Conservation (phyloP, 2,113 vertebrate genomes). For the Cygnus atratus region DNA sequence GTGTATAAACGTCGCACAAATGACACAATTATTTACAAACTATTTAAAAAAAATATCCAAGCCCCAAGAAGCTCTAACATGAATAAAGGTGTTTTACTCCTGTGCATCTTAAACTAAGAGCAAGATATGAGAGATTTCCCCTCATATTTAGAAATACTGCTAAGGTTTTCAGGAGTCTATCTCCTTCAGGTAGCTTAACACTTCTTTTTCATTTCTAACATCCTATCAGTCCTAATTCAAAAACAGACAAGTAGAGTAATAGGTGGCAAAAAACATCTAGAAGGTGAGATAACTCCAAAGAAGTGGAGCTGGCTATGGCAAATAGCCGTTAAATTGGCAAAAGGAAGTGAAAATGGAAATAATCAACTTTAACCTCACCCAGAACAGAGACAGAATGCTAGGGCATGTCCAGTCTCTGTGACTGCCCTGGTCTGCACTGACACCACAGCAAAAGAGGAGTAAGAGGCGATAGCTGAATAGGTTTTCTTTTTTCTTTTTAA, state of each 20-base stretch:
- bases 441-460: background rate
- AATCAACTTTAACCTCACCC: background rate
- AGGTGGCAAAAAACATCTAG: slow-evolving; percentile 58
- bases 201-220: slow-evolving; percentile 7
- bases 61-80: background rate
- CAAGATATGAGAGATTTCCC: background rate
- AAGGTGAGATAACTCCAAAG: slow-evolving; percentile 62
- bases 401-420: background rate
- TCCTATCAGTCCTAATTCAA: slow-evolving; percentile 18
- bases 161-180: background rate
- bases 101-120: background rate
- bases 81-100: background rate
- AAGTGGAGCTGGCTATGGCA: slow-evolving; percentile 35
- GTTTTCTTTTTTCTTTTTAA: background rate
- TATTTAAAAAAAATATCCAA: background rate
- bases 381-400: background rate
- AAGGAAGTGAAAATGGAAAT: slow-evolving; percentile 74
- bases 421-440: background rate
- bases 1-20: background rate
- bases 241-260: slow-evolving; percentile 21
- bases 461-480: background rate
- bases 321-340: slow-evolving; percentile 67
- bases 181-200: background rate
- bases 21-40: background rate
- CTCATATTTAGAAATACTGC: background rate